A percentile compares a stretch with the other conserved stretches of the same genome.
These are phyloP conservation scores for Drosophila eugracilis DNA, from an alignment of 1,140 invertebrate species.

Conservation along the genomic window DNA sequence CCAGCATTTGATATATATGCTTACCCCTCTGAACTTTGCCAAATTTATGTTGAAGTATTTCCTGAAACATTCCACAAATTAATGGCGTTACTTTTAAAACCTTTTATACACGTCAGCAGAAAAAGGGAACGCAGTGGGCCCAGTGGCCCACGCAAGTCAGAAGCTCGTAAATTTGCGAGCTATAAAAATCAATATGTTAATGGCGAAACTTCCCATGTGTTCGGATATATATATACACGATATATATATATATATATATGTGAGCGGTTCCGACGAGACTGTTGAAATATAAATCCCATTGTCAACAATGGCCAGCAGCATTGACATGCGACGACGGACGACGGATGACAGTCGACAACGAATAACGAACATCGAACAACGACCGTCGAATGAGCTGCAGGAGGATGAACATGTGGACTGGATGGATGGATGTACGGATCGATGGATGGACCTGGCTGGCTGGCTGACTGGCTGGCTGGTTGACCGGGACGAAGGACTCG, in stretches of 20 bases:
- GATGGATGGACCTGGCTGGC: too few relatives aligned
- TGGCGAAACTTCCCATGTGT: slow-evolving; percentile 55
- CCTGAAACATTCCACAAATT: slow-evolving; percentile 64
- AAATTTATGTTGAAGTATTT: slow-evolving; percentile 59
- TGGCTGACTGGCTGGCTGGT: slow-evolving; percentile 11
- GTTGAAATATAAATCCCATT: slow-evolving; percentile 81
- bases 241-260: neutral
- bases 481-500: neutral
- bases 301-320: slow-evolving; percentile 81
- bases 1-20: slow-evolving; percentile 40
- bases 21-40: slow-evolving; percentile 30
- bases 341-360: slow-evolving; percentile 28
- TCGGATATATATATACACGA: neutral
- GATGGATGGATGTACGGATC: slow-evolving; percentile 11
- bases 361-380: slow-evolving; percentile 2
- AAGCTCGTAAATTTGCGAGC: slow-evolving; percentile 76
- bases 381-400: slow-evolving; percentile 5
- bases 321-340: slow-evolving; percentile 70
- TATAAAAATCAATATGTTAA: slow-evolving; percentile 83
- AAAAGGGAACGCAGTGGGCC: slow-evolving; percentile 9
- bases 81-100: slow-evolving; percentile 79
- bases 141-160: slow-evolving; percentile 51
- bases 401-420: slow-evolving; percentile 25
- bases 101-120: slow-evolving; percentile 66
- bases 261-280: slow-evolving; percentile 52